Base-by-base conservation (phyloP, 2,888 invertebrate species). In the Catocala fraxini region DNA sequence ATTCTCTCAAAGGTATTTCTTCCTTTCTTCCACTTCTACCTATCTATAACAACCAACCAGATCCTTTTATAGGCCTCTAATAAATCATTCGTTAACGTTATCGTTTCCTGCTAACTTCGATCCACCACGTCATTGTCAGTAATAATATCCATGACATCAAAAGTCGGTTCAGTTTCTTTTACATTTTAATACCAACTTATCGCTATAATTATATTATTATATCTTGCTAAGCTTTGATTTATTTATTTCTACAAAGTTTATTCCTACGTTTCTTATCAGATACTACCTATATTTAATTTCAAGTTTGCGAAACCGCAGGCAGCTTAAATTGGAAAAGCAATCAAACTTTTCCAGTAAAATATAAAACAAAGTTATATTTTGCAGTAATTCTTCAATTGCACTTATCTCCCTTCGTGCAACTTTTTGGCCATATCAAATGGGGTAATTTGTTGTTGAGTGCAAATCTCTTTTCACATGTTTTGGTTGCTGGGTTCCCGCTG, bases 311-410 rank as follows among this genome's bases (percentile, higher is more conserved):
- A 47, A 55, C 56, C n/a, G 55, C 51, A 47, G 39, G 0, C 33
- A 41, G 41, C 45, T 65, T 69, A 65, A 65, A 75, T 65, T 56
- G 0, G 25, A 51, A 47, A 71, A 65, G 57, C 51, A 69, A 66
- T 75, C 54, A 62, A 69, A 70, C 59, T 70, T 71, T 62, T 10
- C 51, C 33, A 41, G 33, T 33, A 11, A 15, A 9, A 25, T 54
- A 49, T 48, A 57, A 58, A n/a, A 45, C 10, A 5, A 48, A 48
- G 33, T 33, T 33, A 34, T 48, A 25, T 34, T n/a, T n/a, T n/a
- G 25, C 15, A 48, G 25, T 47, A 47, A 47, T 25, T 4, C 13
- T 25, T 15, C 47, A 9, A 46, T 13, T 46, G 13, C 45, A 46
- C 13, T 43, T 43, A 43, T 43, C n/a, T 43, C 25, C 25, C 25